Conservation (phyloP, 2,797 vertebrate species). For the Helarctos malayanus region DNA sequence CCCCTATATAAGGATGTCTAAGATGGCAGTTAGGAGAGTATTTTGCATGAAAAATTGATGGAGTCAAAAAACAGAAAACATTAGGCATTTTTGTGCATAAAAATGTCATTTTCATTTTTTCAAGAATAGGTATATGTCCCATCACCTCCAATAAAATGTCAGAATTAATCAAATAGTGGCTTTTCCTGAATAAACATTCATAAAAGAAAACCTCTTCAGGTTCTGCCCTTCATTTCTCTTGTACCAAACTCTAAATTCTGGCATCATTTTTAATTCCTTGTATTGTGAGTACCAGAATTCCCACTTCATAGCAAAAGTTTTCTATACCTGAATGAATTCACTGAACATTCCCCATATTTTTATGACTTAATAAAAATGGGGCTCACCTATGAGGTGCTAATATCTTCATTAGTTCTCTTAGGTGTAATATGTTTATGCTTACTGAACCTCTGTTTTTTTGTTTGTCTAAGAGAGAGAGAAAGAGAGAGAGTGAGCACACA, state of each 20-base stretch:
- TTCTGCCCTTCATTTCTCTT: neutral
- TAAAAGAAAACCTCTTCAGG: neutral
- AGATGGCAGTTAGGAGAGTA: neutral
- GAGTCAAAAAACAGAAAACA: neutral
- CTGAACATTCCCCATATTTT: neutral
- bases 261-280: neutral
- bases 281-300: neutral
- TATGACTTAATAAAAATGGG: neutral
- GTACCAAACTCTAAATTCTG: neutral
- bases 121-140: neutral
- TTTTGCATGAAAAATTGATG: neutral
- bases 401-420: neutral
- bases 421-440: neutral
- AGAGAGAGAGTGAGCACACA: neutral
- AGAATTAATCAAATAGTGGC: neutral
- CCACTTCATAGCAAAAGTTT: neutral
- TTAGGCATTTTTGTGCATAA: neutral
- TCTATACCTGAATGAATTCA: neutral
- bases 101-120: neutral
- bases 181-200: neutral
- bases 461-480: neutral
- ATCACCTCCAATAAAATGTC: neutral
- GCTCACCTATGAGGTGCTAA: neutral
- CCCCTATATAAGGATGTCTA: neutral
- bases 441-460: neutral